Evolutionary conservation across 2,888 invertebrate species (phyloP).

Genomic region (Philereme vetulata): DNA sequence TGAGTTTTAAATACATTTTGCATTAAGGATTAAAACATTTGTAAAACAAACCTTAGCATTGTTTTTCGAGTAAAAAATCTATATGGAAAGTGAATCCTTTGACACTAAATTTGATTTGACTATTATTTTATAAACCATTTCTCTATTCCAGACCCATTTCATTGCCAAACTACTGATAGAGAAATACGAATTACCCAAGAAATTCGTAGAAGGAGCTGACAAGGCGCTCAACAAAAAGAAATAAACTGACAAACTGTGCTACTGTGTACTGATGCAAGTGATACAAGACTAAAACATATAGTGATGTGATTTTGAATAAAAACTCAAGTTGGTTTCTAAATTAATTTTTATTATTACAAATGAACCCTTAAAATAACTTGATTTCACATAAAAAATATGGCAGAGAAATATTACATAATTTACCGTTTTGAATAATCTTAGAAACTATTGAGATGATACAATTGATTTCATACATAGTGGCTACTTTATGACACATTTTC

Average conservation of each 20-base stretch:
- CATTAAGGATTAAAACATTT: no score
- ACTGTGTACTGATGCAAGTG: slow-evolving; percentile 11
- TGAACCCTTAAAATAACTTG: slow-evolving; percentile 24
- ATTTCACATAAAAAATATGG: slow-evolving; percentile 31
- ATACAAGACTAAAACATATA: slow-evolving; percentile 19
- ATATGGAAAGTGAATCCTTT: no score
- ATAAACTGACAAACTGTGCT: slow-evolving; percentile 42
- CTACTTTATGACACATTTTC: slow-evolving; percentile 15
- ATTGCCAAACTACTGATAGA: slow-evolving; percentile 84
- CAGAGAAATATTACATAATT: no score
- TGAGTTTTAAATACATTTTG: no score
- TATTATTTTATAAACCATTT: slow-evolving; percentile 12
- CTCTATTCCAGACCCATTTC: slow-evolving; percentile 71
- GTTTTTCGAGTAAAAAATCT: no score
- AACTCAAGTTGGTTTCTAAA: slow-evolving; percentile 38
- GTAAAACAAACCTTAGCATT: no score
- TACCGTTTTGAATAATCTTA: no score
- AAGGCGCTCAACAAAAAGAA: slow-evolving; percentile 88
- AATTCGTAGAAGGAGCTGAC: slow-evolving; percentile 89
- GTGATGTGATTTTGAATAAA: slow-evolving; percentile 37
- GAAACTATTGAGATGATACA: slow-evolving; percentile 1
- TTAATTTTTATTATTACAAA: slow-evolving; percentile 33
- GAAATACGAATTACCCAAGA: slow-evolving; percentile 90
- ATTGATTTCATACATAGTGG: slow-evolving; percentile 1
- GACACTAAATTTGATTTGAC: no score